Evolutionary conservation across 2,113 vertebrate species (phyloP).

Genomic region (Aleadryas rufinucha): DNA sequence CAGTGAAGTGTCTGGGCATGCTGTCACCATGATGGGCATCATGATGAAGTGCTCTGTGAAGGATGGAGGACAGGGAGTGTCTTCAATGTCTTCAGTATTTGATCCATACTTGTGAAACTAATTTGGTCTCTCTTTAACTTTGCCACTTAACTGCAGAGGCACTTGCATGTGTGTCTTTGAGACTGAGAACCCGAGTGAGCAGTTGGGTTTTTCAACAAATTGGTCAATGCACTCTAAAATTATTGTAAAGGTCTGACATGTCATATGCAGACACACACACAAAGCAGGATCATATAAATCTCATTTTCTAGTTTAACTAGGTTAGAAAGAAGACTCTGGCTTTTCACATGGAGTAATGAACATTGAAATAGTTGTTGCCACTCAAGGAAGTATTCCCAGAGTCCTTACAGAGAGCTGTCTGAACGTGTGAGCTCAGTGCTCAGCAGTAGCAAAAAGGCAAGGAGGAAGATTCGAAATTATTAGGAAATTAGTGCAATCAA

Average conservation of each 20-base stretch:
- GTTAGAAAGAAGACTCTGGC: neutral
- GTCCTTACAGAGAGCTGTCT: neutral
- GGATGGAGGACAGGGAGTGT: neutral
- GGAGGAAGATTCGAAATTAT: neutral
- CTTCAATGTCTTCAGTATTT: neutral
- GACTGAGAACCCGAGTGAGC: neutral
- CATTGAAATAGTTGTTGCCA: neutral
- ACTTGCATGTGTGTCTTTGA: neutral
- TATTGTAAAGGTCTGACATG: neutral
- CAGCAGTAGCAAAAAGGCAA: neutral
- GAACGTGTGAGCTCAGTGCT: neutral
- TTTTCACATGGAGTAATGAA: neutral
- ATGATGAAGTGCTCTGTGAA: neutral
- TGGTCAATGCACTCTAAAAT: neutral
- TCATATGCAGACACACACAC: neutral
- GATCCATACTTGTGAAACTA: neutral
- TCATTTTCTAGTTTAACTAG: conserved; percentile 2
- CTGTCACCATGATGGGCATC: too few relatives aligned
- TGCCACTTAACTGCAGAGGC: neutral
- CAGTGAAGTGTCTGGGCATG: neutral
- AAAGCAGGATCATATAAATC: neutral
- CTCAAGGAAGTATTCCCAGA: neutral
- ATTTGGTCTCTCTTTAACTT: neutral
- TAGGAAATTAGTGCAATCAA: neutral
- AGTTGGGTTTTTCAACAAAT: neutral